Conservation (phyloP, 2,888 invertebrate genomes). For the Heliconius aoede region DNA sequence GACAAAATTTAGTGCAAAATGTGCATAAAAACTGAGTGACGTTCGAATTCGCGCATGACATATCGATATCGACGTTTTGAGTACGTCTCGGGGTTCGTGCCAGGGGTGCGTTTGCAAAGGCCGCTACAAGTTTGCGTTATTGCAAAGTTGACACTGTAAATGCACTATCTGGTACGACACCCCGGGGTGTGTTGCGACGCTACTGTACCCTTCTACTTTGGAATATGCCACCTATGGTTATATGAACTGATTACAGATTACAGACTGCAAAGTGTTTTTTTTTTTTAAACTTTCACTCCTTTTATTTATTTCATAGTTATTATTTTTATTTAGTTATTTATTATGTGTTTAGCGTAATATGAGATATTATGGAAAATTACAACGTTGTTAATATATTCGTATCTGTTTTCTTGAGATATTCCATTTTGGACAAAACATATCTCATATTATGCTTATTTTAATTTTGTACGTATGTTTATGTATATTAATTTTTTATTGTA, state of each 20-base stretch:
- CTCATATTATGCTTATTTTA: conserved; percentile 42
- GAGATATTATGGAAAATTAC: conserved; percentile 33
- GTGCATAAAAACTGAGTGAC: conserved; percentile 73
- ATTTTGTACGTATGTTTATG: conserved; percentile 49
- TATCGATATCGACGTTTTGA: conserved; percentile 69
- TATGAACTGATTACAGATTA: conserved; percentile 42
- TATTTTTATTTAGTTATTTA: conserved; percentile 47
- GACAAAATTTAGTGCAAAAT: conserved; percentile 59
- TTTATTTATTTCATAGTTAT: conserved; percentile 43
- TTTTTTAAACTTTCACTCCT: conserved; percentile 37
- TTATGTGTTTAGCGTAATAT: conserved; percentile 48
- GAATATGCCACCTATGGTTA: conserved; percentile 56
- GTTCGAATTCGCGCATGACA: conserved; percentile 57
- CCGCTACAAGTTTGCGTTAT: conserved; percentile 78
- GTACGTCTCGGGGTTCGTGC: conserved; percentile 94
- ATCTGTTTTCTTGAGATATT: not conserved
- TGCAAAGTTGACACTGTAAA: conserved; percentile 92
- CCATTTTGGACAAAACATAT: conserved; percentile 21
- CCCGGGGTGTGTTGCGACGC: conserved; percentile 86
- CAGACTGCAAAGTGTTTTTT: conserved; percentile 67
- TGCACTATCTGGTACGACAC: conserved; percentile 99
- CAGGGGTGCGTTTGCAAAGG: conserved; percentile 99
- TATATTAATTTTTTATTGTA: conserved; percentile 45
- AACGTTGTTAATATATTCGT: conserved; percentile 15
- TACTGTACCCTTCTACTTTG: conserved; percentile 63